A percentile compares a stretch with the other conserved stretches of the same genome.
phyloP scores from a whole-genome alignment of 2,797 vertebrate genomes.

The Cichlasoma orientale region DNA sequence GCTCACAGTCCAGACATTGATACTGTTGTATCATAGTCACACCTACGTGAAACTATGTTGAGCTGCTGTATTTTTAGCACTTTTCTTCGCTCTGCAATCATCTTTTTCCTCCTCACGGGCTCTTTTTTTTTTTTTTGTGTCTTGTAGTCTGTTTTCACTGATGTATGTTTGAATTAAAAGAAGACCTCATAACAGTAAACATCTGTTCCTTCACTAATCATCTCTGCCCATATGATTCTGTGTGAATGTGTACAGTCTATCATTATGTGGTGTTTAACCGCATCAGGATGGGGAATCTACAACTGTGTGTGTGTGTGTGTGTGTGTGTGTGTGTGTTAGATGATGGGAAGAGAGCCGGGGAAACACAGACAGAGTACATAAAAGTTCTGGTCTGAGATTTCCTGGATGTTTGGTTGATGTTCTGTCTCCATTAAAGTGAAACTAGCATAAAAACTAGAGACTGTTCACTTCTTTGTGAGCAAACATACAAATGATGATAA shows the following conservation, averaged over 20 bases:
- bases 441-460: too few species aligned
- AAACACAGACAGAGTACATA: neutral
- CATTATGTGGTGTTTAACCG: slow-evolving; percentile 63
- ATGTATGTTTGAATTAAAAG: slow-evolving; percentile 1
- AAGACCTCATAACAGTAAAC: slow-evolving; percentile 25
- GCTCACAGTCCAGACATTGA: neutral
- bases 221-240: slow-evolving; percentile 23
- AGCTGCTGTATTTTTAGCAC: neutral
- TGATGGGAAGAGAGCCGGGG: neutral
- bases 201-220: slow-evolving; percentile 34
- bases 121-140: neutral
- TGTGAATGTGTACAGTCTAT: slow-evolving; percentile 35
- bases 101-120: neutral
- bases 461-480: too few species aligned
- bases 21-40: neutral
- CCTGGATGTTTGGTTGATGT: too few species aligned
- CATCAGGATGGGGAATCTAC: slow-evolving; percentile 49
- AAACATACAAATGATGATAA: too few species aligned
- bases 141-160: neutral
- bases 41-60: neutral
- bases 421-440: too few species aligned
- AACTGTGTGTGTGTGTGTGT: neutral
- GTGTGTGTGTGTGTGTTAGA: neutral
- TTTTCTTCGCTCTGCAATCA: neutral
- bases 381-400: too few species aligned